These are phyloP conservation scores for Thalpophila matura DNA, from an alignment of 2,888 invertebrate genomes.

Conservation along the genomic window DNA sequence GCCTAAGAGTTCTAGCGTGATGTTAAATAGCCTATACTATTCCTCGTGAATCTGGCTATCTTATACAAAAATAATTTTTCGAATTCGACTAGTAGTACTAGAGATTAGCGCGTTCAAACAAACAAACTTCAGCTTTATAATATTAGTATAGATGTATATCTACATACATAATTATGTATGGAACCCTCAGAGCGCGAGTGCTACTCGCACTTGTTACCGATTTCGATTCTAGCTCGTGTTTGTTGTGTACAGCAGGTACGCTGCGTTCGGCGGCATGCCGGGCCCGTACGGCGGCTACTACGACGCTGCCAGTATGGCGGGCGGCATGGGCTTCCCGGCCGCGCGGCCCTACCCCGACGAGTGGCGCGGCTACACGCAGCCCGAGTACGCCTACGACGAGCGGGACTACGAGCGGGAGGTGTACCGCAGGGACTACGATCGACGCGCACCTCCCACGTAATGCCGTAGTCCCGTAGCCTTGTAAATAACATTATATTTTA, in stretches of 20 bases:
- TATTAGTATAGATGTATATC: too few relatives aligned
- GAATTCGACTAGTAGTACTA: too few relatives aligned
- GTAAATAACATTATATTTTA: conserved; percentile 82
- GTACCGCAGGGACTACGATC: conserved; percentile 92
- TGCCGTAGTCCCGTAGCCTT: conserved; percentile 57
- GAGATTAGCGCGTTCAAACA: too few relatives aligned
- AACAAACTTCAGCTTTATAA: too few relatives aligned
- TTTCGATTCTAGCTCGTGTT: conserved; percentile 13
- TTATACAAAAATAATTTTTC: too few relatives aligned
- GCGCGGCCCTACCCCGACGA: conserved; percentile 85
- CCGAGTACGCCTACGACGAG: conserved; percentile 89
- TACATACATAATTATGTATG: too few relatives aligned
- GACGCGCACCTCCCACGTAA: conserved; percentile 92
- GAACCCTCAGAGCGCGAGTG: too few relatives aligned
- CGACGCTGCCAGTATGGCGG: conserved; percentile 83
- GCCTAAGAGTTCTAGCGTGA: too few relatives aligned
- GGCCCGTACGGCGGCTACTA: conserved; percentile 85
- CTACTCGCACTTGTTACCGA: too few relatives aligned
- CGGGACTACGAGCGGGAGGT: conserved; percentile 90
- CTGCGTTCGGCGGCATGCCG: conserved; percentile 87
- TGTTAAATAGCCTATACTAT: too few relatives aligned
- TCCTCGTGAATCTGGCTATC: too few relatives aligned
- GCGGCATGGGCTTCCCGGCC: conserved; percentile 89
- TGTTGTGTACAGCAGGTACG: conserved; percentile 74
- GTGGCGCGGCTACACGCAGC: conserved; percentile 86